Evolutionary conservation across 2,888 invertebrate genomes (phyloP), one percentile per base, ranked within the genome.

Genomic region (Hyles lineata): DNA sequence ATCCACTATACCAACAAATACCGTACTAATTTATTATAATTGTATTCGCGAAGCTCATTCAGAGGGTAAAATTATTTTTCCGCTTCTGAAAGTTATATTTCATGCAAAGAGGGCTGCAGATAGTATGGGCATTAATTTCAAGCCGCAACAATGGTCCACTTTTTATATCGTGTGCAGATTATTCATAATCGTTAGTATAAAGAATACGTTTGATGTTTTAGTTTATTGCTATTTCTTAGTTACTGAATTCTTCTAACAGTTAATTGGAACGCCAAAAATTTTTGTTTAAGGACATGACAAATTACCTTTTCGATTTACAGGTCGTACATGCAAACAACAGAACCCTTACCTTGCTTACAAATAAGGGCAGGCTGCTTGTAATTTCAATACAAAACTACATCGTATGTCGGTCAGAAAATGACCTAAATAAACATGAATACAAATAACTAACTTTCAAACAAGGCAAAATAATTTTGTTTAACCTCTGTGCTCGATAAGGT

Each of bases 361-460:
- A 62, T 67, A 67, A 0, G 17, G 63, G 21, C 17, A 50, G 60
- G 60, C 23, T 59, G 25, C 19, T 62, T 67, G 76, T 80, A 82
- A 83, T 84, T 81, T 82, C 77, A 76, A 76, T 82, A 75, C 79
- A 79, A 84, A 85, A 82, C 79, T 75, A 25, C 17, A 61, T 32
- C 59, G 70, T 50, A 21, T 60, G 75, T 77, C 77, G 78, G 80
- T 78, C 82, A 76, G 81, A 80, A 67, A 83, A 79, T 85, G 85
- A 86, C 87, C 88, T 85, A 86, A 86, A 87, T 86, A 86, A 85
- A 86, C 81, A 85, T 74, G 67, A 78, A 80, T 79, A 77, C 82
- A 77, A 79, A 78, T 82, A 29, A 43, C 19, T 72, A 58, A 63
- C 55, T 63, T 72, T 17, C 21, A 43, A 43, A 72, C 58, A 63